Evolutionary conservation across 1,140 invertebrate species (phyloP).

Genomic region (Saccostrea echinata): DNA sequence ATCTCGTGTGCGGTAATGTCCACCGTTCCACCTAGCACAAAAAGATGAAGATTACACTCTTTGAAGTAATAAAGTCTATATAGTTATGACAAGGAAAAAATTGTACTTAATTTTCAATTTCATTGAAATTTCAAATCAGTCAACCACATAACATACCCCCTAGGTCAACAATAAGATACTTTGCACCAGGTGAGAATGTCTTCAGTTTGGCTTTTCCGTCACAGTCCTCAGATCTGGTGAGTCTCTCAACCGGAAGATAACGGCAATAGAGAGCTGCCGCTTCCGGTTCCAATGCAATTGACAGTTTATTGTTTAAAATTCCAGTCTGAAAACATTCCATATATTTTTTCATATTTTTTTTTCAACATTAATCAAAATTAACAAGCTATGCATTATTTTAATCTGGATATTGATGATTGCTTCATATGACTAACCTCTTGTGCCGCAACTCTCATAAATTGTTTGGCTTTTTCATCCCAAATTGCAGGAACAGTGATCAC

Average conservation of each 20-base stretch:
- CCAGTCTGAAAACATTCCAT: slow-evolving; percentile 33
- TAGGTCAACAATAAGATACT: slow-evolving; percentile 47
- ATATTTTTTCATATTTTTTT: neutral
- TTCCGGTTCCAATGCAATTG: slow-evolving; percentile 51
- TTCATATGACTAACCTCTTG: slow-evolving; percentile 12
- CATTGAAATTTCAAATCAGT: too few species aligned
- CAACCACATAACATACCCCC: slow-evolving; percentile 23
- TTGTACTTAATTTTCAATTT: too few species aligned
- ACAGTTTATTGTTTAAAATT: slow-evolving; percentile 15
- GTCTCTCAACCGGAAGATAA: slow-evolving; percentile 3
- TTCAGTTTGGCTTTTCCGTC: neutral
- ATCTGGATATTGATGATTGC: too few species aligned
- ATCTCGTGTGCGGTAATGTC: slow-evolving; percentile 63
- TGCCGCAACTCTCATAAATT: slow-evolving; percentile 50
- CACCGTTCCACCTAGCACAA: slow-evolving; percentile 60
- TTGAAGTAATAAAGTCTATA: too few species aligned
- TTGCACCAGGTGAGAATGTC: neutral
- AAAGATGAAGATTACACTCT: neutral
- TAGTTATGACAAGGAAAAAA: too few species aligned
- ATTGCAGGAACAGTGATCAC: slow-evolving; percentile 52
- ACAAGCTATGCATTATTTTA: neutral
- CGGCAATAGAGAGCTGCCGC: slow-evolving; percentile 44
- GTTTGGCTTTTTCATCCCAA: slow-evolving; percentile 49
- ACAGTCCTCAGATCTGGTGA: neutral
- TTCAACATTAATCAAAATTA: neutral